Evolutionary conservation across 1,140 invertebrate species (phyloP).

Genomic region (Alviniconcha marisindica): DNA sequence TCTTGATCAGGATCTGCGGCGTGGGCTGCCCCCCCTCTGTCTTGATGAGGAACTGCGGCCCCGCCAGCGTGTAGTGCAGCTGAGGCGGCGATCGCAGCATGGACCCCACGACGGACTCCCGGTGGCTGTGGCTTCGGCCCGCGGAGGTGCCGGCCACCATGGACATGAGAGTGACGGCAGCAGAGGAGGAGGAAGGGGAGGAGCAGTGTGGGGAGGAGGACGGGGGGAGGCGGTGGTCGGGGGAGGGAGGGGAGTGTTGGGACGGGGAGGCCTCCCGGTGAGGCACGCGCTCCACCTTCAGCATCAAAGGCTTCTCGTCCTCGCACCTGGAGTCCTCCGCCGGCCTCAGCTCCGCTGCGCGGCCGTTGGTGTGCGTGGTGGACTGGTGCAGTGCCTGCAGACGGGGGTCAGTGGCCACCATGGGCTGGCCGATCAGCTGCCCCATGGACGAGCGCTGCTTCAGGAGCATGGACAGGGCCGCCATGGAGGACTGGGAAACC

Average conservation of each 20-base stretch:
- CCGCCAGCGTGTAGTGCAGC: conserved; percentile 40
- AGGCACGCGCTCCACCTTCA: conserved; percentile 47
- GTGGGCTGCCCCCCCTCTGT: background rate
- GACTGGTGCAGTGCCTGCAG: conserved; percentile 44
- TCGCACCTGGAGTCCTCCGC: conserved; percentile 20
- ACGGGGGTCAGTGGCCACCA: conserved; percentile 47
- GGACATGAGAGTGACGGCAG: conserved; percentile 23
- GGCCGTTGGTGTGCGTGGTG: conserved; percentile 24
- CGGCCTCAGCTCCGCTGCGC: conserved; percentile 18
- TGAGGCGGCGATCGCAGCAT: conserved; percentile 51
- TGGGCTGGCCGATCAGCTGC: conserved; percentile 57
- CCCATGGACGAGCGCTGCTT: conserved; percentile 56
- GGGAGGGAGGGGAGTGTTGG: background rate
- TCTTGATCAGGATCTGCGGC: conserved; percentile 27
- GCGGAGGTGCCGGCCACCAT: conserved; percentile 29
- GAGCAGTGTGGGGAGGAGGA: conserved; percentile 25
- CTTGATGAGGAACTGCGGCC: conserved; percentile 42
- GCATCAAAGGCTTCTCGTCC: conserved; percentile 51
- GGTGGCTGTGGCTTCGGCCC: background rate
- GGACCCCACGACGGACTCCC: conserved; percentile 45
- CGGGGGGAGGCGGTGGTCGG: background rate
- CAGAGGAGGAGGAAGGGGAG: conserved; percentile 29
- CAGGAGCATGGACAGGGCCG: conserved; percentile 65
- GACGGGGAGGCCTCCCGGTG: background rate
- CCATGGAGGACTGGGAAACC: conserved; percentile 58